phyloP scores from a whole-genome alignment of 2,888 invertebrate species.

The Yponomeuta malinellus region DNA sequence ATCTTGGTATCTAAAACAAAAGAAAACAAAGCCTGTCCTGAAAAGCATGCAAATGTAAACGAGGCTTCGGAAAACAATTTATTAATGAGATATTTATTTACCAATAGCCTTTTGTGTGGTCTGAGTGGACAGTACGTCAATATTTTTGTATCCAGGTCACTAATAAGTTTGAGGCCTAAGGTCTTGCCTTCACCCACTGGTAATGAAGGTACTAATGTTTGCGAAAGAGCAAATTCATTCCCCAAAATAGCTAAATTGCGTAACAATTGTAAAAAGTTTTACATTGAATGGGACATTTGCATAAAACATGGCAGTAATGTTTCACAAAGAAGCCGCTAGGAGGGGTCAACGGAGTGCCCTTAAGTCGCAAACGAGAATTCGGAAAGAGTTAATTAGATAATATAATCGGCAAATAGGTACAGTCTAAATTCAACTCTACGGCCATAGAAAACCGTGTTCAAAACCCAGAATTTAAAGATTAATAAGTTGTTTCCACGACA shows the following conservation, averaged over 20 bases:
- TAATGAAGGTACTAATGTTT: background rate
- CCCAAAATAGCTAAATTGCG: background rate
- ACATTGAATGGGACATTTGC: background rate
- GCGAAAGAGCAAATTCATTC: background rate
- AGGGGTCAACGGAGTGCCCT: background rate
- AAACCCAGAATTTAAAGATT: too few relatives aligned
- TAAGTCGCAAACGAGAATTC: background rate
- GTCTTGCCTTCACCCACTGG: background rate
- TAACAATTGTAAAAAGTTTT: background rate
- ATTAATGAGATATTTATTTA: too few relatives aligned
- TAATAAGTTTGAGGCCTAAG: background rate
- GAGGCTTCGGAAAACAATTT: too few relatives aligned
- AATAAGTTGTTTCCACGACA: too few relatives aligned
- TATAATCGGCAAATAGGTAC: background rate
- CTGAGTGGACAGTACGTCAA: too few relatives aligned
- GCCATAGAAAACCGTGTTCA: too few relatives aligned
- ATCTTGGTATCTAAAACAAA: too few relatives aligned
- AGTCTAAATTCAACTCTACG: too few relatives aligned
- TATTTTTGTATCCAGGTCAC: background rate
- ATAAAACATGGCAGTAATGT: background rate
- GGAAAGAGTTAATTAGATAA: background rate
- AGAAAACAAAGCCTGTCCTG: too few relatives aligned
- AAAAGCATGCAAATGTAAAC: too few relatives aligned
- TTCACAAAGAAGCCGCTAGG: constrained; percentile 1
- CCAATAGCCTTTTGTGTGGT: too few relatives aligned